Percentiles rank a stretch among this genome's conserved stretches.
These are phyloP conservation scores for Syngnathus floridae DNA, from an alignment of 2,113 vertebrate species.

Conservation along the genomic window DNA sequence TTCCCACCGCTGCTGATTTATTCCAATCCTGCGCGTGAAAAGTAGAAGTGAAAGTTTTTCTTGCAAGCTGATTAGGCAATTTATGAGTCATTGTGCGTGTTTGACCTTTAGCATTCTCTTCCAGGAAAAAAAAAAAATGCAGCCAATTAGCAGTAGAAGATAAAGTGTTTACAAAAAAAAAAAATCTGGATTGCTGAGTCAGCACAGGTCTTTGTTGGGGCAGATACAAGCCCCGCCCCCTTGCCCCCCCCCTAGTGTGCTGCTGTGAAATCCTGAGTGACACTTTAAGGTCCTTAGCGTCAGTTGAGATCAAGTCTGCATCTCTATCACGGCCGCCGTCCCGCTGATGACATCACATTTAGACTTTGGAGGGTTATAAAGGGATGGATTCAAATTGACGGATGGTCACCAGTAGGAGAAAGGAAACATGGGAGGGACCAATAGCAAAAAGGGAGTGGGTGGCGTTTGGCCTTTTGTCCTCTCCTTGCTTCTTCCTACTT, in stretches of 20 bases:
- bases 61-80: neutral
- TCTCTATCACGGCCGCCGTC: conserved; percentile 47
- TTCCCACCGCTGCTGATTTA: conserved; percentile 48
- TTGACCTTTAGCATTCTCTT: conserved; percentile 2
- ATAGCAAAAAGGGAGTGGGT: conserved; percentile 42
- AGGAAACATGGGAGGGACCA: conserved; percentile 22
- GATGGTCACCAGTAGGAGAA: conserved; percentile 26
- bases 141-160: conserved; percentile 26
- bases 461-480: conserved; percentile 44
- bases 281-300: conserved; percentile 61
- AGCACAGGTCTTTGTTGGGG: conserved; percentile 25
- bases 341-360: neutral
- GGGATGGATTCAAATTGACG: conserved; percentile 19
- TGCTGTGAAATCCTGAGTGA: conserved; percentile 64
- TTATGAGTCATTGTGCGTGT: neutral
- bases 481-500: conserved; percentile 57
- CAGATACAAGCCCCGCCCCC: conserved; percentile 2
- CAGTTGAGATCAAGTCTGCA: conserved; percentile 48
- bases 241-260: conserved; percentile 14
- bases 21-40: conserved; percentile 26
- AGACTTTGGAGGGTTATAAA: conserved; percentile 9
- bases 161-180: conserved; percentile 8
- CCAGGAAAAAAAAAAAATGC: conserved; percentile 14
- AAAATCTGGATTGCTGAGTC: neutral
- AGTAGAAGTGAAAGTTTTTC: conserved; percentile 9